Evolutionary conservation across 1,140 invertebrate genomes (phyloP), one percentile per base, ranked within the genome.

Genomic region (Chironomus tepperi): DNA sequence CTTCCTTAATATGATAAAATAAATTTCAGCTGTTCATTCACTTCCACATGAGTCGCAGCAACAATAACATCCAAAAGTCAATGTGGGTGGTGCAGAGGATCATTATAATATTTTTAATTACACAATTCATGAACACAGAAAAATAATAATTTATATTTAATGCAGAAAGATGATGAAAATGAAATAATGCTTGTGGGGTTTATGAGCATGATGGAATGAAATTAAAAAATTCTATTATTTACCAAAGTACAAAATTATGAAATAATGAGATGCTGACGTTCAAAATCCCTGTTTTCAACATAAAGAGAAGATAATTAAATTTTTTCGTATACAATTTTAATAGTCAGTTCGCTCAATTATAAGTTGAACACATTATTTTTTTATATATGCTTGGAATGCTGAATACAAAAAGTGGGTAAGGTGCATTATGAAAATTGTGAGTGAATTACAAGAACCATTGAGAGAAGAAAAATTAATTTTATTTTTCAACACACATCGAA

Each of bases 71-170:
- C 24, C 24, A 34, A n/a, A n/a, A 57, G n/a, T 57, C 12, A 15
- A 47, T 47, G 47, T 57, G 47, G 47, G 47, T 57, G 47, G 47
- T 34, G 24, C 7, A 57, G 47, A 57, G n/a, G 47, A 57, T 57
- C 47, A 57, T 57, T 57, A 57, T 57, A 57, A 57, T 57, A 57
- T 57, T 57, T 57, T 57, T 57, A 57, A 57, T 57, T 57, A 57
- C 47, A 57, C 47, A 12, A 57, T 57, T 57, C 47, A 57, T 57
- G 47, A 57, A 57, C 24, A 34, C 24, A 34, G 24, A 34, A 34
- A 34, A 34, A 34, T 57, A 57, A 57, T n/a, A 57, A 57, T n/a
- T 12, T 57, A 57, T 57, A 15, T 34, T 57, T 57, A 57, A 57
- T 57, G n/a, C 47, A 57, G 12, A 57, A 57, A n/a, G 47, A 15